Evolutionary conservation across 2,888 invertebrate species (phyloP).

Genomic region (Drosophila nr. fundita): DNA sequence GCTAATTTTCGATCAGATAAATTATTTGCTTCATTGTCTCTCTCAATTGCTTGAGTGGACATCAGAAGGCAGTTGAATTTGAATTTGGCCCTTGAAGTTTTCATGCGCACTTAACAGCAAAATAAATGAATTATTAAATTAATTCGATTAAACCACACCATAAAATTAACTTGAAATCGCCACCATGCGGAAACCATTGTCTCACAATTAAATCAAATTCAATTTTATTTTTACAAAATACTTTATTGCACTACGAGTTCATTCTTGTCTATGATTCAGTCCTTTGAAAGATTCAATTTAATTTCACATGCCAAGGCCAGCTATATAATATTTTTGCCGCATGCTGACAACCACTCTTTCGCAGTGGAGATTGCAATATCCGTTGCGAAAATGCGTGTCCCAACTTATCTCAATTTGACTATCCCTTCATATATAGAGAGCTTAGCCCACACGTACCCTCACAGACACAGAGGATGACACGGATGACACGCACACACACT

Average conservation of each 20-base stretch:
- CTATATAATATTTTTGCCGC: constrained; percentile 1
- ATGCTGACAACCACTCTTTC: background rate
- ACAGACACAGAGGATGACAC: background rate
- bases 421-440: background rate
- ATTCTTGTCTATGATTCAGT: background rate
- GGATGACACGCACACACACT: background rate
- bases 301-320: constrained; percentile 5
- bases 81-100: no score
- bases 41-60: no score
- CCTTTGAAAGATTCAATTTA: constrained; percentile 1
- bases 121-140: background rate
- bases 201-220: background rate
- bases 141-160: background rate
- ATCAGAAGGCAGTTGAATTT: no score
- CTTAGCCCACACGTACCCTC: background rate
- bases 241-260: background rate
- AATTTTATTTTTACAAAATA: background rate
- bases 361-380: constrained; percentile 15
- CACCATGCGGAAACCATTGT: background rate
- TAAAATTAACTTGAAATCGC: background rate
- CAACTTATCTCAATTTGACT: constrained; percentile 8
- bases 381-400: constrained; percentile 4
- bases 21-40: no score
- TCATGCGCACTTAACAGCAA: no score
- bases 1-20: no score